A percentile compares a stretch with the other conserved stretches of the same genome.
Evolutionary conservation across 1,140 invertebrate genomes (phyloP).

Genomic region (Drosophila grimshawi): DNA sequence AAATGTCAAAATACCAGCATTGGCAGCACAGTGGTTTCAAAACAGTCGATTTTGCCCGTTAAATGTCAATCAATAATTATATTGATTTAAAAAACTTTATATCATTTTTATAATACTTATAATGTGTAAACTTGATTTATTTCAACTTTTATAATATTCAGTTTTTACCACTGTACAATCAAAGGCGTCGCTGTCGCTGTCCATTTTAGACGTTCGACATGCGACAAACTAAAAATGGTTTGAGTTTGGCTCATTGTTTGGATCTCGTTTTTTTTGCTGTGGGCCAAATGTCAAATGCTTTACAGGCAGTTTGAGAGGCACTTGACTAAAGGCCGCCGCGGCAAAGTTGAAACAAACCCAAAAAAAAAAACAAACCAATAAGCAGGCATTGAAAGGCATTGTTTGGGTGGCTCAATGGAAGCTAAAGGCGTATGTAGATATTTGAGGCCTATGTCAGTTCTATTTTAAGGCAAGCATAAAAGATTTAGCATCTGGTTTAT

Average conservation of each 20-base stretch:
- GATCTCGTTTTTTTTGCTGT: constrained; percentile 21
- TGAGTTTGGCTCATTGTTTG: constrained; percentile 30
- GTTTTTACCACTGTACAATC: constrained; percentile 23
- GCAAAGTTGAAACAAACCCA: constrained; percentile 62
- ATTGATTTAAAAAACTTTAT: not conserved
- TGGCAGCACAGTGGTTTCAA: constrained; percentile 42
- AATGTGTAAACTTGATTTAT: too few relatives aligned
- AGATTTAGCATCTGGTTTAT: not conserved
- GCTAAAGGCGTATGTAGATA: not conserved
- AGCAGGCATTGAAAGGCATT: constrained; percentile 35
- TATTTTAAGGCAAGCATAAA: constrained; percentile 4
- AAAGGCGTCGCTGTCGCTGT: constrained; percentile 12
- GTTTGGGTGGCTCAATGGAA: constrained; percentile 18
- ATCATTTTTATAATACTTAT: not conserved
- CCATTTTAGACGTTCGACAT: constrained; percentile 22
- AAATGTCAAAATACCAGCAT: constrained; percentile 61
- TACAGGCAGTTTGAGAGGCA: constrained; percentile 64
- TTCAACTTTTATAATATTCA: too few relatives aligned
- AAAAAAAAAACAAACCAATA: constrained; percentile 3
- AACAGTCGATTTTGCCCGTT: not conserved
- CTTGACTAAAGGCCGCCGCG: constrained; percentile 54
- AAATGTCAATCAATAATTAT: not conserved
- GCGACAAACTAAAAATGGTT: constrained; percentile 28
- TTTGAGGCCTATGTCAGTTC: constrained; percentile 15
- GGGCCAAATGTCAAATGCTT: constrained; percentile 68